Evolutionary conservation across 1,140 invertebrate genomes (phyloP).

Genomic region (Bombus picipes): DNA sequence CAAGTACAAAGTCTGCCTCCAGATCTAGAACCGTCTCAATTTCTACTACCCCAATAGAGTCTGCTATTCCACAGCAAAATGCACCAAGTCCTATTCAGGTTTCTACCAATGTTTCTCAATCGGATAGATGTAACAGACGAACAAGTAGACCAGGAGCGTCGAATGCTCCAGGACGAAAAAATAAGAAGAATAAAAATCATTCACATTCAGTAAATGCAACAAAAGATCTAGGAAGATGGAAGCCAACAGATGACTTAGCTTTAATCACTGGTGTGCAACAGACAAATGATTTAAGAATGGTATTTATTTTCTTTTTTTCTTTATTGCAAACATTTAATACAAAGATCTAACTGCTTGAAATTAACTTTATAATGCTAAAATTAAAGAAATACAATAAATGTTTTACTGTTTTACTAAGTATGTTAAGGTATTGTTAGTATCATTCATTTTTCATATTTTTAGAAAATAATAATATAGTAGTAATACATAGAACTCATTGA

Average conservation of each 20-base stretch:
- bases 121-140: conserved; percentile 75
- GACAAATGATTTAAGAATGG: conserved; percentile 84
- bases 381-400: neutral
- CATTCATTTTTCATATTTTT: neutral
- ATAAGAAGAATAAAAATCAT: conserved; percentile 81
- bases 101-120: conserved; percentile 72
- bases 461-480: neutral
- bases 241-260: conserved; percentile 97
- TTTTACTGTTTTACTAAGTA: neutral
- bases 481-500: neutral
- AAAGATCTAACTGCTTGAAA: neutral
- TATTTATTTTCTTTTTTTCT: conserved; percentile 40
- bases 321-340: neutral
- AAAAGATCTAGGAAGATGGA: conserved; percentile 97
- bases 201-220: conserved; percentile 83
- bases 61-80: conserved; percentile 78
- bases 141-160: conserved; percentile 75
- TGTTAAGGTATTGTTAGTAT: neutral
- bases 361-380: neutral
- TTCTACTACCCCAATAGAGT: conserved; percentile 78
- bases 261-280: conserved; percentile 97
- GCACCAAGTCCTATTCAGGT: conserved; percentile 78
- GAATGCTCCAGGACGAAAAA: conserved; percentile 77
- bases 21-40: conserved; percentile 82
- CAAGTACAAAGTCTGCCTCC: conserved; percentile 84